Base-by-base conservation (phyloP, 2,888 invertebrate species). In the Cosmopolites sordidus region DNA sequence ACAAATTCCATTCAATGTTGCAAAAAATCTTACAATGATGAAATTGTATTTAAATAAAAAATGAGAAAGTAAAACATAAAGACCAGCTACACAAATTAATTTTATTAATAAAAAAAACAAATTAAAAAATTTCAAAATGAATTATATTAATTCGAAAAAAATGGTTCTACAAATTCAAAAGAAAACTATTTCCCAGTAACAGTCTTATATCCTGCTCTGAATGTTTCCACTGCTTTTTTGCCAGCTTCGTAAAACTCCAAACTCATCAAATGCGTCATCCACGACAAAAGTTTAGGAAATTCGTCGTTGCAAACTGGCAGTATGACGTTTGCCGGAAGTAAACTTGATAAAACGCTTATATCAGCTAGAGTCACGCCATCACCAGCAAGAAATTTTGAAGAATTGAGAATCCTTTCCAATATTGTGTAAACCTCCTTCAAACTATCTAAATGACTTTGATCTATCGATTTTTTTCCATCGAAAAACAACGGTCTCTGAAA, bases 331-430 rank as follows among this genome's bases (percentile, higher is more conserved):
- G 72, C 66, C n/a, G 72, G 74, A 48, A 73, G 72, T 48, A 76
- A 51, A 58, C 75, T 74, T 56, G 76, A 69, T 54, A 75, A 67
- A 48, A 75, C 67, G 29, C 60, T 63, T 40, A 65, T 59, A 48
- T 68, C 67, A 17, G 67, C 69, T 22, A 69, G 57, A 2, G 65
- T 62, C 1, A 64, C 38, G 5, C 71, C 63, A 42, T 79, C 72
- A 1, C 76, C 78, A 16, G 79, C 79, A 42, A 80, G 66, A 69
- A 76, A 83, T 29, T 76, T 71, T 1, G 73, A 70, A 2, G 69
- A 71, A 4, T 68, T 68, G 0, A 82, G 70, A 56, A 77, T 79
- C 1, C 62, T 64, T 59, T 82, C 79, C 18, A 79, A 45, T 49
- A 76, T 74, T 1, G 60, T 69, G 48, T 80, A 76, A 0, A 71